Conservation (phyloP, 2,113 vertebrate genomes). For the Globicephala melas region DNA sequence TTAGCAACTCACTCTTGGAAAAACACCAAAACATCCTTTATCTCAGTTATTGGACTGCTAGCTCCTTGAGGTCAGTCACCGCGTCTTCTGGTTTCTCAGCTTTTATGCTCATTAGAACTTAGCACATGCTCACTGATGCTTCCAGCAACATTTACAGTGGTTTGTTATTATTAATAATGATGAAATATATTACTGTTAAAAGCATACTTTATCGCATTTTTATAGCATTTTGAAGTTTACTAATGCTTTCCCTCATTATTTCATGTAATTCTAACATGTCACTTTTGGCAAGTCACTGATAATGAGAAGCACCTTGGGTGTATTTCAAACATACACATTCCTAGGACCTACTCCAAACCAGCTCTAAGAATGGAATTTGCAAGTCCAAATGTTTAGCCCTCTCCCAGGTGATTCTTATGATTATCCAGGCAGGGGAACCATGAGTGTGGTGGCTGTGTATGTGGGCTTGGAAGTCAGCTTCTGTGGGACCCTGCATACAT, state of each 20-base stretch:
- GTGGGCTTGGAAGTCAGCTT: background rate
- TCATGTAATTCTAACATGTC: no score
- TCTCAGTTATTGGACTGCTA: background rate
- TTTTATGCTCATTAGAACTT: background rate
- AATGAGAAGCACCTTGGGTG: no score
- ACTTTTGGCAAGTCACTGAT: no score
- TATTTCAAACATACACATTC: background rate
- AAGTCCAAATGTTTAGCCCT: background rate
- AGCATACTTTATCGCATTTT: background rate
- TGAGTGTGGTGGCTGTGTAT: background rate
- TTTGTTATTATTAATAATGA: background rate
- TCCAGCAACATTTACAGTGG: background rate
- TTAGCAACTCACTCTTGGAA: background rate
- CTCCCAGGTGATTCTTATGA: background rate
- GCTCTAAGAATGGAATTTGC: background rate
- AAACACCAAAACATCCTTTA: background rate
- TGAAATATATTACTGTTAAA: background rate
- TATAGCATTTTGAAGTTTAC: background rate
- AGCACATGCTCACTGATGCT: background rate
- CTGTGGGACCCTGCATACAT: rapidly evolving
- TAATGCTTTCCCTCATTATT: background rate
- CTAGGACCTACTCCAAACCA: background rate
- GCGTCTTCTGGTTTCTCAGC: background rate
- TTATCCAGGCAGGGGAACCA: no score
- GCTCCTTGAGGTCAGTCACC: background rate